phyloP scores from a whole-genome alignment of 2,113 vertebrate genomes.

The Willisornis vidua region DNA sequence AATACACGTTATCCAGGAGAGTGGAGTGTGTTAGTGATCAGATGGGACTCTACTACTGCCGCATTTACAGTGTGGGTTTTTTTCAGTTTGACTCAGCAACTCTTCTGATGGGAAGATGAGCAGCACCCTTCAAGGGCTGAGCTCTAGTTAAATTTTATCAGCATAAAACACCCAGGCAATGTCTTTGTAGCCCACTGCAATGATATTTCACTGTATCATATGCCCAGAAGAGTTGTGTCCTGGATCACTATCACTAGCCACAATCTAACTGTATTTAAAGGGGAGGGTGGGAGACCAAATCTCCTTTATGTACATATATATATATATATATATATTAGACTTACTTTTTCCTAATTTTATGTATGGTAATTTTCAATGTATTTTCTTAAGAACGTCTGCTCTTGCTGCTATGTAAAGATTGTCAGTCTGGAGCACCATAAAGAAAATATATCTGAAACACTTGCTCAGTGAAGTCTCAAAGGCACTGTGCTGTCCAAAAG shows the following conservation, averaged over 20 bases:
- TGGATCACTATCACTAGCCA: not conserved
- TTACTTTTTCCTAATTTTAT: not conserved
- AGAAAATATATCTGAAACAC: not conserved
- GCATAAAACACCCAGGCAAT: not conserved
- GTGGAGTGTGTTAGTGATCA: not conserved
- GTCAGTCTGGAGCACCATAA: not conserved
- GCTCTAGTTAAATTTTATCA: not conserved
- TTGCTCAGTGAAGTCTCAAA: not conserved
- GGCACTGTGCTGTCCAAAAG: not conserved
- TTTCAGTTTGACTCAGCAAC: not conserved
- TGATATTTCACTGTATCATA: not conserved
- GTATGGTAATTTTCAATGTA: not conserved
- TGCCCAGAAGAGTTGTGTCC: not conserved
- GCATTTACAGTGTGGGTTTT: not conserved
- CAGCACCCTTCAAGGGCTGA: not conserved
- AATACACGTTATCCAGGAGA: not conserved
- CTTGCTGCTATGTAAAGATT: not conserved
- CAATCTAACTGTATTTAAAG: not conserved
- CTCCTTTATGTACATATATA: too few relatives aligned
- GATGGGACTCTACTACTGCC: not conserved
- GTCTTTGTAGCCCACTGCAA: not conserved
- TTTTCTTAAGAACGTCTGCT: not conserved
- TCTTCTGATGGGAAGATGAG: not conserved
- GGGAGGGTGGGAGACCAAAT: fast-evolving
- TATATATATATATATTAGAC: not conserved